Conservation (phyloP, 1,140 invertebrate genomes). For the Drosophila sturtevanti region DNA sequence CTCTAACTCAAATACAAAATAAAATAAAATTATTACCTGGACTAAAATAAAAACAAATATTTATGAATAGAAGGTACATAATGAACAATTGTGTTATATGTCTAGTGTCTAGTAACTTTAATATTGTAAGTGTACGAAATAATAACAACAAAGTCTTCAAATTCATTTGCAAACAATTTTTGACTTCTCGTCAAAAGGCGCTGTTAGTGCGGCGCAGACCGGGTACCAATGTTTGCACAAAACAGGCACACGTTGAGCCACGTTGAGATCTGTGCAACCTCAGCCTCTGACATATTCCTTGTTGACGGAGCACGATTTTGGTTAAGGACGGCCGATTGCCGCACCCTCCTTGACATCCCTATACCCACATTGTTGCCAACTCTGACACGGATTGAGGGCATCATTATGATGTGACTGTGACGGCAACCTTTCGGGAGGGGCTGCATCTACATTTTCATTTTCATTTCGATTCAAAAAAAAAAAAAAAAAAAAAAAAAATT, state of each 20-base stretch:
- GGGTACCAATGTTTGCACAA: conserved; percentile 68
- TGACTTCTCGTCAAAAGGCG: conserved; percentile 69
- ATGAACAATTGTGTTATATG: background rate
- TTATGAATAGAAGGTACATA: background rate
- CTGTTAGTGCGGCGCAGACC: conserved; percentile 29
- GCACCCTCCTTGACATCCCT: background rate
- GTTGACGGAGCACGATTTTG: conserved; percentile 75
- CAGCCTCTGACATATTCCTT: conserved; percentile 78
- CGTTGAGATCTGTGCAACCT: conserved; percentile 37
- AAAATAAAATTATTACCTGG: no score
- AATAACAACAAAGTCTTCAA: conserved; percentile 36
- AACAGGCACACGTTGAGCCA: conserved; percentile 73
- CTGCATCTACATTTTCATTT: conserved; percentile 69
- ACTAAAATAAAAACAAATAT: no score
- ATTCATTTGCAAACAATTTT: conserved; percentile 72
- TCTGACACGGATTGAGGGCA: conserved; percentile 70
- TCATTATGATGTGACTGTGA: conserved; percentile 78
- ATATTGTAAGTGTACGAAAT: conserved; percentile 1
- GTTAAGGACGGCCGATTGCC: conserved; percentile 39
- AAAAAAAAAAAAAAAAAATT: no score
- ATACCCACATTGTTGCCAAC: conserved; percentile 25
- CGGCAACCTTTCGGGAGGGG: conserved; percentile 74
- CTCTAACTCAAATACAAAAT: background rate
- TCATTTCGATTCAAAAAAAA: conserved; percentile 62
- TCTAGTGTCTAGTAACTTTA: background rate